These are phyloP conservation scores for Falco naumanni DNA, from an alignment of 2,797 vertebrate genomes.

Conservation along the genomic window DNA sequence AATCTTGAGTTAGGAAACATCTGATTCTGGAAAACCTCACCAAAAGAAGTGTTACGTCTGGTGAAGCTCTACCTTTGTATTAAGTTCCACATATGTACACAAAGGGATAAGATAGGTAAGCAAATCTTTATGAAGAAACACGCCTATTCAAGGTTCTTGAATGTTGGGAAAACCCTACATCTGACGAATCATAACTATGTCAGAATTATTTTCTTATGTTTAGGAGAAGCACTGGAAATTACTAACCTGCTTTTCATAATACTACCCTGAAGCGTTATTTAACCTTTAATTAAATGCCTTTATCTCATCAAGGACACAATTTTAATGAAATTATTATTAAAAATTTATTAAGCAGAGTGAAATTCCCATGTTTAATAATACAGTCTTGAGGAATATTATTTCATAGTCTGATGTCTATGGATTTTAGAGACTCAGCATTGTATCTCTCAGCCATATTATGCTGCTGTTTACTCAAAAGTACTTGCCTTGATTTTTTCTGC, in stretches of 20 bases:
- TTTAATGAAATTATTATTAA: background rate
- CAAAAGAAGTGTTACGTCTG: background rate
- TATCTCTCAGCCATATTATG: background rate
- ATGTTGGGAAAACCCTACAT: background rate
- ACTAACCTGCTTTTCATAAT: background rate
- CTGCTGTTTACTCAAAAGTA: background rate
- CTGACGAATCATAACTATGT: background rate
- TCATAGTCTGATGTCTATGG: rapidly evolving
- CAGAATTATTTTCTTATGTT: background rate
- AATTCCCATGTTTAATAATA: background rate
- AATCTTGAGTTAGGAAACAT: background rate
- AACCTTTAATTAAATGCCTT: background rate
- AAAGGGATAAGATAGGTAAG: background rate
- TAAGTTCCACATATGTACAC: background rate
- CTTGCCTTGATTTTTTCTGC: conserved; percentile 87
- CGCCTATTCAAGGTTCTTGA: background rate
- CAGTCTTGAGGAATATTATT: background rate
- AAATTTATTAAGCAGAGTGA: background rate
- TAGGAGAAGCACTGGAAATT: background rate
- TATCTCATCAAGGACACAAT: background rate
- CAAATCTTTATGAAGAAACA: background rate
- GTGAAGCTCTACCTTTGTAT: background rate
- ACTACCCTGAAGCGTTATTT: background rate
- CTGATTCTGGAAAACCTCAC: background rate
- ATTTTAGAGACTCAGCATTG: background rate